A percentile compares a stretch with the other conserved stretches of the same genome.
phyloP scores from a whole-genome alignment of 2,888 invertebrate genomes.

The Rotaria magnacalcarata region DNA sequence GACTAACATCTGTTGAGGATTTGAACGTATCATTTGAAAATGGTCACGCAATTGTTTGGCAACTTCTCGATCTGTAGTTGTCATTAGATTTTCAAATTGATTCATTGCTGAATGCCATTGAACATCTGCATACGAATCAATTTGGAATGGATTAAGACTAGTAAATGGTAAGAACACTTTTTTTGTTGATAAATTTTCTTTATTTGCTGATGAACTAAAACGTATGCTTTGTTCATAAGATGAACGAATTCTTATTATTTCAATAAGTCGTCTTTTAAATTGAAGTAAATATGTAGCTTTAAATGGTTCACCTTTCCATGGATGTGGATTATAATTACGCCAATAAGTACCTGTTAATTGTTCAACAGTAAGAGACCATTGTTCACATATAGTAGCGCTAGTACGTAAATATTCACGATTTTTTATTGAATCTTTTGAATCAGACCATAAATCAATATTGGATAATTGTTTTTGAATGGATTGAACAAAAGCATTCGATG shows the following conservation, averaged over 20 bases:
- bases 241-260: conserved; percentile 70
- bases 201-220: neutral
- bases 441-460: conserved; percentile 66
- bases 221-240: conserved; percentile 68
- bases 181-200: conserved; percentile 31
- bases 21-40: conserved; percentile 67
- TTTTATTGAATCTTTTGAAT: conserved; percentile 64
- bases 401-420: conserved; percentile 57
- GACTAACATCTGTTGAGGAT: conserved; percentile 72
- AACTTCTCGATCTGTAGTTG: conserved; percentile 74
- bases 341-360: conserved; percentile 82
- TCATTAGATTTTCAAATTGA: conserved; percentile 70
- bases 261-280: conserved; percentile 68
- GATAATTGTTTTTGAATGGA: conserved; percentile 60
- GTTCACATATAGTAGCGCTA: conserved; percentile 64
- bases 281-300: conserved; percentile 64
- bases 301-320: conserved; percentile 76
- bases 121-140: conserved; percentile 68
- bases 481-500: conserved; percentile 50
- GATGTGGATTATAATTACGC: conserved; percentile 79
- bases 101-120: conserved; percentile 69
- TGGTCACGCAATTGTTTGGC: conserved; percentile 73
- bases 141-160: conserved; percentile 69
- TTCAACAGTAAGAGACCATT: conserved; percentile 75
- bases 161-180: conserved; percentile 68